A percentile compares a stretch with the other conserved stretches of the same genome.
These are phyloP conservation scores for Halocynthia aurantium DNA, from an alignment of 23 tunicate species.

Conservation along the genomic window DNA sequence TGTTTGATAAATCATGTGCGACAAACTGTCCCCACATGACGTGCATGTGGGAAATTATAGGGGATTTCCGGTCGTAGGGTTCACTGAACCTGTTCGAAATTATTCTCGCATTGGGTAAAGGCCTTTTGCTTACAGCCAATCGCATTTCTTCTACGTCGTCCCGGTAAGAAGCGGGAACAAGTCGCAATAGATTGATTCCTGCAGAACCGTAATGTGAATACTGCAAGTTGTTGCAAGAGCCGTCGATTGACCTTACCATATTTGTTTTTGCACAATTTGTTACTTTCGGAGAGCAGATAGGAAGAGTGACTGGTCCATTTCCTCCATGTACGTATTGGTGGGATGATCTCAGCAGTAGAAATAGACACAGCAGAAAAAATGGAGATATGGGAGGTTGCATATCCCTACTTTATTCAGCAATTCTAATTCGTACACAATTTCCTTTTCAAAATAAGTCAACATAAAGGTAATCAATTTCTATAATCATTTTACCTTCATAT, in stretches of 20 bases:
- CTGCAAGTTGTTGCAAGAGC: slow-evolving; percentile 46
- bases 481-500: too few relatives aligned
- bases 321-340: too few relatives aligned
- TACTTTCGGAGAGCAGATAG: too few relatives aligned
- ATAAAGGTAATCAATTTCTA: too few relatives aligned
- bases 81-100: slow-evolving; percentile 17
- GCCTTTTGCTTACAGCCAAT: neutral
- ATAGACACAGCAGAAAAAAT: too few relatives aligned
- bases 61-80: slow-evolving; percentile 17
- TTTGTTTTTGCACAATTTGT: too few relatives aligned
- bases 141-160: slow-evolving; percentile 23
- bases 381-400: too few relatives aligned
- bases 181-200: slow-evolving; percentile 27
- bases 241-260: slow-evolving; percentile 16
- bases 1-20: slow-evolving; percentile 36
- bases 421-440: too few relatives aligned
- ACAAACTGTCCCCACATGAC: slow-evolving; percentile 62
- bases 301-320: too few relatives aligned
- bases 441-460: too few relatives aligned
- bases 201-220: slow-evolving; percentile 30
- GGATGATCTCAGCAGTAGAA: too few relatives aligned
- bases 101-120: slow-evolving; percentile 24
- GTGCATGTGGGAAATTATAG: slow-evolving; percentile 13
- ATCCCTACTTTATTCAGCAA: too few relatives aligned
- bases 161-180: slow-evolving; percentile 44